Evolutionary conservation across 35 echinoderm and acorn worm species (phyloP).

Genomic region (Eucidaris tribuloides): DNA sequence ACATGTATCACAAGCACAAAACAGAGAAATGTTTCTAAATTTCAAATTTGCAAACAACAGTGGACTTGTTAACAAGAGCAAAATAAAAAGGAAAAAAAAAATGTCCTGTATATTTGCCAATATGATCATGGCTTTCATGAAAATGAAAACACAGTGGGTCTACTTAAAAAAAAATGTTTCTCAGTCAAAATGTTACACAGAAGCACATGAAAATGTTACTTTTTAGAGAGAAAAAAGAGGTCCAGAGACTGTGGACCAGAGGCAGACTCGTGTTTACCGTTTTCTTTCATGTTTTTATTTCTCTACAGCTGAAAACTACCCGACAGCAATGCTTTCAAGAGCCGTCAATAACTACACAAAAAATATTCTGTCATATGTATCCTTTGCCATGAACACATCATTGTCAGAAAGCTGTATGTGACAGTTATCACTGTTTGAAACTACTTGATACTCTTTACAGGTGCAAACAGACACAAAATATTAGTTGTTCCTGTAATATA

Average conservation of each 20-base stretch:
- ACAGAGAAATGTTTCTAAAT: no score
- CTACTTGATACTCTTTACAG: no score
- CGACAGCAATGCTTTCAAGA: constrained; percentile 93
- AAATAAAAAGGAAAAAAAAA: no score
- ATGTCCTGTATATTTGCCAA: neutral
- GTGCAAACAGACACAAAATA: no score
- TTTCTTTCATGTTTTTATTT: constrained; percentile 26
- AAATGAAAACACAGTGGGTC: neutral
- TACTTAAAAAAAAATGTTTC: neutral
- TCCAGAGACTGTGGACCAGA: neutral
- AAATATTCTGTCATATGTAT: constrained; percentile 92
- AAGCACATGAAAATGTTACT: neutral
- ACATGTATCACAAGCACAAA: no score
- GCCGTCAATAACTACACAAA: constrained; percentile 91
- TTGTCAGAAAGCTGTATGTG: neutral
- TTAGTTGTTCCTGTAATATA: no score
- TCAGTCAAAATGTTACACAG: neutral
- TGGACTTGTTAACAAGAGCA: no score
- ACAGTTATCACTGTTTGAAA: no score
- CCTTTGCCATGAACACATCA: constrained; percentile 38
- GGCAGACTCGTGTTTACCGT: neutral
- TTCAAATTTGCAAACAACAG: no score
- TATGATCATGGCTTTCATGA: neutral
- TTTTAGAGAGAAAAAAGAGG: neutral
- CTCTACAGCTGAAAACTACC: constrained; percentile 76